Evolutionary conservation across 2,797 vertebrate genomes (phyloP), one percentile per base, ranked within the genome.

Genomic region (Hafferia zeledoni): DNA sequence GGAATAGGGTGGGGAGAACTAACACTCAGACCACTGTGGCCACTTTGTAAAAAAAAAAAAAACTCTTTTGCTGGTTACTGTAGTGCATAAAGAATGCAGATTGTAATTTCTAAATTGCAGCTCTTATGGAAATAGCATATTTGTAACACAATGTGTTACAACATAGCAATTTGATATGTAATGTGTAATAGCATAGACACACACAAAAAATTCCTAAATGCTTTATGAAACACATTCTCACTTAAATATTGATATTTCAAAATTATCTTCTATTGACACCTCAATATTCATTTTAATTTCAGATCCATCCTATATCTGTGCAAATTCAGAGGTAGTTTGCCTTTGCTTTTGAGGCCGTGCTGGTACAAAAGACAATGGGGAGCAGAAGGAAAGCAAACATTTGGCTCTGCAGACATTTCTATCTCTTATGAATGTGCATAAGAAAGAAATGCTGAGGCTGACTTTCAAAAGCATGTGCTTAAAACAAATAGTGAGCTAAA

Each of bases 31-130:
- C 9, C 13, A 49, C 35, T 46, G 10, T 88, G 33, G 18, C 23
- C 84, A 30, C 27, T 87, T 87, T 69, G 43, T n/a, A n/a, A n/a
- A 75, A 68, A 37, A 35, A 35, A 39, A 9, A 68, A 65, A 49
- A 22, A n/a, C 2, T 30, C 3, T 70, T 76, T 76, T 76, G 7
- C 16, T 63, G 10, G 20, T 69, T 91, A 44, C 52, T 53, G 5
- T 24, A 59, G 25, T 23, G 17, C 5, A 35, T 43, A 49, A 1
- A 74, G 31, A 76, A 65, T 24, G 35, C 17, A 88, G 61, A 49
- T 35, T 1, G 0, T 55, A 0, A 0, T 24, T 87, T 74, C 39
- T 50, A 19, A 84, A 17, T 30, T 70, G 13, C 11, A 47, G 28
- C 3, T 81, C 8, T 60, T 49, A 10, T 2, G 2, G 20, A 79